phyloP scores from a whole-genome alignment of 1,140 invertebrate species.

The Episyrphus balteatus region DNA sequence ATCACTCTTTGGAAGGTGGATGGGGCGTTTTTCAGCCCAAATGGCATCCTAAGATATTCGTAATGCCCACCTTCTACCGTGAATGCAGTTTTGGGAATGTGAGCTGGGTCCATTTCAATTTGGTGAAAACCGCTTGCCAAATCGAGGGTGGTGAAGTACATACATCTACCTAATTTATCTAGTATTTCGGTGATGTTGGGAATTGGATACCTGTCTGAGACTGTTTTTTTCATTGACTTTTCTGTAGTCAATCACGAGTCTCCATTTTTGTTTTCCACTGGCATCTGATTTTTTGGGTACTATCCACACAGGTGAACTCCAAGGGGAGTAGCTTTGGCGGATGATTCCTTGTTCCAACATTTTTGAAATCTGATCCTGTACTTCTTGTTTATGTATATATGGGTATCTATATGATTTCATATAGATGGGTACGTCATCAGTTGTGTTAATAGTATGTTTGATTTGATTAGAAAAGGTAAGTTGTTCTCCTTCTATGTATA shows the following conservation, averaged over 20 bases:
- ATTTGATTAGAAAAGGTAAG: slow-evolving; percentile 12
- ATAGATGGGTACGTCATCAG: slow-evolving; percentile 11
- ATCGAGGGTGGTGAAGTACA: slow-evolving; percentile 37
- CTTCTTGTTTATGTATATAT: slow-evolving; percentile 19
- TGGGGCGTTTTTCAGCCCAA: slow-evolving; percentile 15
- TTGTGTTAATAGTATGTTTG: slow-evolving; percentile 21
- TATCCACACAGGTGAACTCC: slow-evolving; percentile 15
- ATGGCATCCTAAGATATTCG: slow-evolving; percentile 13
- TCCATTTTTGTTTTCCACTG: slow-evolving; percentile 9
- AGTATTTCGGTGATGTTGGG: slow-evolving; percentile 39
- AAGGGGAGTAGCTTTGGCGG: slow-evolving; percentile 12
- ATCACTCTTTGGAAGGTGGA: slow-evolving; percentile 25
- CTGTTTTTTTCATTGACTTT: slow-evolving; percentile 34
- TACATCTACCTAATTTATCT: slow-evolving; percentile 24
- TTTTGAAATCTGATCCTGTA: slow-evolving; percentile 17
- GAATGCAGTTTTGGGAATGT: slow-evolving; percentile 37
- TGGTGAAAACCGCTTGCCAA: slow-evolving; percentile 39
- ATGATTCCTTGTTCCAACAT: slow-evolving; percentile 24
- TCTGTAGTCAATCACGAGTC: slow-evolving; percentile 33
- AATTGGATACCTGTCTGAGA: slow-evolving; percentile 40
- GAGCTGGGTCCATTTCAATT: slow-evolving; percentile 25
- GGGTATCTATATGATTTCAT: slow-evolving; percentile 24
- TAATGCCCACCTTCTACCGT: slow-evolving; percentile 14
- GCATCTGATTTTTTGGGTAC: slow-evolving; percentile 18
- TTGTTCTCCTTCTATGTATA: slow-evolving; percentile 14